Conservation (phyloP, 2,888 invertebrate genomes). For the Lordiphosa fenestrarum region DNA sequence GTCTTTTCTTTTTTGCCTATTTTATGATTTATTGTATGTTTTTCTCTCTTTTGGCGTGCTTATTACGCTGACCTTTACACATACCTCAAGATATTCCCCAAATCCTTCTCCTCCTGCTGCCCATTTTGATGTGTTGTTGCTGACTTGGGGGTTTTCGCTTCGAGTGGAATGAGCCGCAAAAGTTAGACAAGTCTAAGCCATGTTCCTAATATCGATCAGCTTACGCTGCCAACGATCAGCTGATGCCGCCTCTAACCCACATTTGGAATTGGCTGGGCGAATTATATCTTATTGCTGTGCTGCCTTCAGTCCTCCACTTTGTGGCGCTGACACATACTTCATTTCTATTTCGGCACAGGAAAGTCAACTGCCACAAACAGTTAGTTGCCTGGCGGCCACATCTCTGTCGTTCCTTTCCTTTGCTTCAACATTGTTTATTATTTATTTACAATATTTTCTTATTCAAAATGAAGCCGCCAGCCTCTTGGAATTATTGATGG, state of each 20-base stretch:
- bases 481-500: slow-evolving; percentile 67
- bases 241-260: slow-evolving; percentile 1
- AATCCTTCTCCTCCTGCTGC: too few species aligned
- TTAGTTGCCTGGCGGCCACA: slow-evolving; percentile 50
- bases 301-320: slow-evolving; percentile 25
- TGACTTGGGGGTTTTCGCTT: too few species aligned
- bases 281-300: slow-evolving; percentile 43
- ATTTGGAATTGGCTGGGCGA: slow-evolving; percentile 8
- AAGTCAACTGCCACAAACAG: slow-evolving; percentile 58
- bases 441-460: slow-evolving; percentile 74
- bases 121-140: too few species aligned
- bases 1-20: slow-evolving; percentile 52
- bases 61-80: too few species aligned
- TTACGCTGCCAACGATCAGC: background rate
- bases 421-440: slow-evolving; percentile 46
- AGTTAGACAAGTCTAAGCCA: too few species aligned
- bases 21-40: slow-evolving; percentile 71
- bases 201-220: background rate
- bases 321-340: slow-evolving; percentile 53
- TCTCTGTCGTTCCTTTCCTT: slow-evolving; percentile 18
- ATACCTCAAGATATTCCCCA: too few species aligned
- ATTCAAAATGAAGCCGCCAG: slow-evolving; percentile 73
- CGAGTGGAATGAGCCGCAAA: too few species aligned
- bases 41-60: slow-evolving; percentile 24
- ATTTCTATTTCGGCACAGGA: slow-evolving; percentile 27